Conservation (phyloP, 2,113 vertebrate genomes). For the Nothoprocta pentlandii region DNA sequence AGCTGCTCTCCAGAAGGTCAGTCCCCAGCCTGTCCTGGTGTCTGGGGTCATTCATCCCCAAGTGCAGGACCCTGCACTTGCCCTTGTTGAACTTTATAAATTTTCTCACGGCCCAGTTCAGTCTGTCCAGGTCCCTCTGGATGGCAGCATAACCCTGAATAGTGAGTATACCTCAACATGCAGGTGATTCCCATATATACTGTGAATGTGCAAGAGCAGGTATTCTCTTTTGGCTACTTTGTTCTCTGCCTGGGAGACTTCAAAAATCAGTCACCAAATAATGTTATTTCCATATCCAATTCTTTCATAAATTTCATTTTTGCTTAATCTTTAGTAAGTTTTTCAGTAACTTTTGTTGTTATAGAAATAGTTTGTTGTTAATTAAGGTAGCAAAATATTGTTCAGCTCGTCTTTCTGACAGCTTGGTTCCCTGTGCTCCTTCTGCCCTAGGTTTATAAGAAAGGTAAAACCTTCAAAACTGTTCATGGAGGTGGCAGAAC, state of each 20-base stretch:
- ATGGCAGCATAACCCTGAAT: too few species aligned
- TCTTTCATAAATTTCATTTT: not conserved
- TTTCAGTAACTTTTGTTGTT: not conserved
- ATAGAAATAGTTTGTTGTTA: not conserved
- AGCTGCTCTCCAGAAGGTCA: too few species aligned
- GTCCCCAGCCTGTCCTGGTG: too few species aligned
- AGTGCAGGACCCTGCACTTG: too few species aligned
- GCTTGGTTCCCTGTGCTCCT: not conserved
- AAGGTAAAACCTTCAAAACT: not conserved
- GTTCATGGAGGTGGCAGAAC: not conserved
- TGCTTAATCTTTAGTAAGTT: not conserved
- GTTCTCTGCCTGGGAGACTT: not conserved
- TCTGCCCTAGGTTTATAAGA: not conserved
- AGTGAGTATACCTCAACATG: not conserved
- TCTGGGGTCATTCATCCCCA: too few species aligned
- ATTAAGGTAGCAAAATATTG: not conserved
- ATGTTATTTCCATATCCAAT: not conserved
- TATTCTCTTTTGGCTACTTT: not conserved
- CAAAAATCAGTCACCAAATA: not conserved
- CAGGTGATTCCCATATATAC: not conserved
- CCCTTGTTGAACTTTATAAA: too few species aligned
- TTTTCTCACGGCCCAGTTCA: too few species aligned
- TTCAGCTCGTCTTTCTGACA: not conserved
- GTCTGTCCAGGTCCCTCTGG: too few species aligned
- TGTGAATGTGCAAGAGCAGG: not conserved